Evolutionary conservation across 2,113 vertebrate species (phyloP).

Genomic region (Riparia riparia): DNA sequence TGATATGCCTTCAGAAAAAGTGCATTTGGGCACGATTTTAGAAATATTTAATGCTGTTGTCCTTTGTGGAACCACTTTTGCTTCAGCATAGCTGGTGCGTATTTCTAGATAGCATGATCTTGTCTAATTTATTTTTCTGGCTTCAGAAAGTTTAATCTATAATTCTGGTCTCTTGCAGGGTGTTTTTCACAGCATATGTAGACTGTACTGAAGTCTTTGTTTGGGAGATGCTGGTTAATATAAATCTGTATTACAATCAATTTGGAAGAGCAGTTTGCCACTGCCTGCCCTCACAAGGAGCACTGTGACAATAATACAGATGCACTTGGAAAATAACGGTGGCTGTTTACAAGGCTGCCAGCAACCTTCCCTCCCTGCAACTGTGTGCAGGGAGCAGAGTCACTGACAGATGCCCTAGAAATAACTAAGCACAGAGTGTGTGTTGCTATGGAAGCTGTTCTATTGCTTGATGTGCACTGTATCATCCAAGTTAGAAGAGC

Average conservation of each 20-base stretch:
- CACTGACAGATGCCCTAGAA: conserved; percentile 55
- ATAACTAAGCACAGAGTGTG: conserved; percentile 12
- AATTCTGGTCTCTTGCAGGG: background rate
- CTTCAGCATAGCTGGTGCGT: background rate
- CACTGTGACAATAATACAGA: background rate
- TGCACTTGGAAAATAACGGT: background rate
- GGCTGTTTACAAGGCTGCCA: conserved; percentile 8
- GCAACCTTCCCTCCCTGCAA: background rate
- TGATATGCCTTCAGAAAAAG: background rate
- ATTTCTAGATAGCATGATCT: background rate
- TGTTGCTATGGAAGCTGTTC: conserved; percentile 70
- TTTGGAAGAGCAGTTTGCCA: background rate
- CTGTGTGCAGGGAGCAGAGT: conserved; percentile 5
- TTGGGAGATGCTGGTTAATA: background rate
- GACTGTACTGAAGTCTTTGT: background rate
- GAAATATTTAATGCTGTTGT: background rate
- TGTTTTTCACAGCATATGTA: background rate
- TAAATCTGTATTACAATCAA: background rate
- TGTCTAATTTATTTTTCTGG: background rate
- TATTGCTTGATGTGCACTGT: background rate
- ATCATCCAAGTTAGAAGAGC: conserved; percentile 34
- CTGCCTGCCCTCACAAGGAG: background rate
- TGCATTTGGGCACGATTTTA: background rate
- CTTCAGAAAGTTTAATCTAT: background rate
- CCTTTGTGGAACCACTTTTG: background rate